Percentiles rank a stretch among this genome's conserved stretches.
phyloP scores from a whole-genome alignment of 2,888 invertebrate species.

The Leistus spinibarbis region DNA sequence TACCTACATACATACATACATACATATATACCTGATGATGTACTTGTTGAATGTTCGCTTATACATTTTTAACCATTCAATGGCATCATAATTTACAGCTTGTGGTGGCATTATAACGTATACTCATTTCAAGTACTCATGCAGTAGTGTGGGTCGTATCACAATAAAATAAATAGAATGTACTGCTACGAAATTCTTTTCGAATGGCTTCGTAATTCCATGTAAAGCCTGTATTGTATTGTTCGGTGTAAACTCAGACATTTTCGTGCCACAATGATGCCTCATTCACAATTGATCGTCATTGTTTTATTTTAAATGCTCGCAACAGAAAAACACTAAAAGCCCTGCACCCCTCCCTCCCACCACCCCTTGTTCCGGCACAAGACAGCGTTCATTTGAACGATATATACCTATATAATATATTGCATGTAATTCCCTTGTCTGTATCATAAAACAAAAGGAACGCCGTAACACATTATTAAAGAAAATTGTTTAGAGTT shows the following conservation, averaged over 20 bases:
- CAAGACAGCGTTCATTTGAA: too few relatives aligned
- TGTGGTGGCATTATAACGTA: background rate
- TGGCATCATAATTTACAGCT: background rate
- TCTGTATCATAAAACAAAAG: conserved; percentile 27
- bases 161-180: background rate
- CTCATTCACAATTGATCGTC: conserved; percentile 16
- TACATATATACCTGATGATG: too few relatives aligned
- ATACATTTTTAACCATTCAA: background rate
- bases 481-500: conserved; percentile 34
- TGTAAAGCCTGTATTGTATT: conserved; percentile 30
- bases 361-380: too few relatives aligned
- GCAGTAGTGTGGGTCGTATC: background rate
- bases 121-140: background rate
- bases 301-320: conserved; percentile 30
- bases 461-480: conserved; percentile 23
- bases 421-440: background rate
- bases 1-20: too few relatives aligned
- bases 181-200: conserved; percentile 13
- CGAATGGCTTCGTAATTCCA: conserved; percentile 31
- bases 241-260: conserved; percentile 16
- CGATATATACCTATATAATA: too few relatives aligned
- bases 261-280: conserved; percentile 14
- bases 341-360: background rate
- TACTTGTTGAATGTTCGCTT: background rate
- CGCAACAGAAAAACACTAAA: conserved; percentile 1